Percentiles rank a stretch among this genome's conserved stretches.
Evolutionary conservation across 2,888 invertebrate species (phyloP).

Genomic region (Embidobia sp.): DNA sequence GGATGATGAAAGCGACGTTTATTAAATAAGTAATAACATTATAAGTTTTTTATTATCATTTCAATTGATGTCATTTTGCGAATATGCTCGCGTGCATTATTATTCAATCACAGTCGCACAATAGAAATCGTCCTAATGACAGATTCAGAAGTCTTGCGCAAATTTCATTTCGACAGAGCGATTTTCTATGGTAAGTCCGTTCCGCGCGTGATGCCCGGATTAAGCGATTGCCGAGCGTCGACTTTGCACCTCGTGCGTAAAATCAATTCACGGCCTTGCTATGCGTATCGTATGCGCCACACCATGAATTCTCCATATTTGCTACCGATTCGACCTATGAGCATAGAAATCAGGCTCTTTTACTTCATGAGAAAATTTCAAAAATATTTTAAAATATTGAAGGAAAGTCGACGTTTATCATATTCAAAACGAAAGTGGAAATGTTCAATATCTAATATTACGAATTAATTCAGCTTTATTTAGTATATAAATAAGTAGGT

Average conservation of each 20-base stretch:
- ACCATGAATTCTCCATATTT: constrained; percentile 38
- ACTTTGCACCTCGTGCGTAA: constrained; percentile 60
- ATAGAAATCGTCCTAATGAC: constrained; percentile 52
- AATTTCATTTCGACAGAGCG: constrained; percentile 68
- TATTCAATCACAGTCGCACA: constrained; percentile 21
- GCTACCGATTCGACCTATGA: constrained; percentile 32
- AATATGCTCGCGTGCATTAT: constrained; percentile 3
- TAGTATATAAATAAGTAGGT: too few species aligned
- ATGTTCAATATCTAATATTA: too few species aligned
- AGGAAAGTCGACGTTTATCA: too few species aligned
- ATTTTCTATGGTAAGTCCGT: constrained; percentile 52
- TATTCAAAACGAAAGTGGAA: too few species aligned
- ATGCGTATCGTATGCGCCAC: constrained; percentile 32
- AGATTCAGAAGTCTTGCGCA: constrained; percentile 53
- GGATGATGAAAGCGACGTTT: too few species aligned
- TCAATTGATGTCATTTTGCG: background rate
- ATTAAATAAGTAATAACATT: too few species aligned
- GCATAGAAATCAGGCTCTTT: constrained; percentile 4
- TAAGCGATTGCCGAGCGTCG: constrained; percentile 50
- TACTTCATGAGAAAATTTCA: background rate
- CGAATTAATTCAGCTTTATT: too few species aligned
- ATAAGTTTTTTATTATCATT: too few species aligned
- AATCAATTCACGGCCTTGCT: constrained; percentile 56
- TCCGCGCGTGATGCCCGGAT: constrained; percentile 52
- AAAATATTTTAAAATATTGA: too few species aligned